Conservation (phyloP, 2,888 invertebrate species). For the Agelastica alni region DNA sequence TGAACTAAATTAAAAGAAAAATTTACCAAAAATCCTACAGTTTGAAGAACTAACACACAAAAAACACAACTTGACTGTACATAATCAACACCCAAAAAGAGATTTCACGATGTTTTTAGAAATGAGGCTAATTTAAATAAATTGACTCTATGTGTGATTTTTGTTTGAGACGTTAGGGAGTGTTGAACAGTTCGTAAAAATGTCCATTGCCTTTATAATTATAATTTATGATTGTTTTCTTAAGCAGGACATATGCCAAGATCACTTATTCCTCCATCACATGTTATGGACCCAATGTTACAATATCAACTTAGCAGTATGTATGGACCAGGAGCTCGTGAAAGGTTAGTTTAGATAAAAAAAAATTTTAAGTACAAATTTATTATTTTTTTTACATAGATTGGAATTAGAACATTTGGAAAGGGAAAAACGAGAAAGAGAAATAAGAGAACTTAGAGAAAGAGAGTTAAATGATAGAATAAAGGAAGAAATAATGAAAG, state of each 20-base stretch:
- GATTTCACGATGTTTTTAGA: too few species aligned
- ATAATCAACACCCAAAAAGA: too few species aligned
- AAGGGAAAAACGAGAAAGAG: constrained; percentile 72
- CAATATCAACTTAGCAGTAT: constrained; percentile 78
- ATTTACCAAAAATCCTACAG: too few species aligned
- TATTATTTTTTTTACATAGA: constrained; percentile 18
- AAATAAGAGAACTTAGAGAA: constrained; percentile 79
- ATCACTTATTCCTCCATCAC: constrained; percentile 60
- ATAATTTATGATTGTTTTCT: too few species aligned
- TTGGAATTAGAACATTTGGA: constrained; percentile 70
- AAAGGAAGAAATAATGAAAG: constrained; percentile 87
- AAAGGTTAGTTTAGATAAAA: constrained; percentile 52
- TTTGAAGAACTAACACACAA: too few species aligned
- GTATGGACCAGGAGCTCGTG: constrained; percentile 68
- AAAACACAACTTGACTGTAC: too few species aligned
- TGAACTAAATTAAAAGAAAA: too few species aligned
- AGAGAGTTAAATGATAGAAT: constrained; percentile 81
- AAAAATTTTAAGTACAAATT: background rate
- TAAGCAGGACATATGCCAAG: constrained; percentile 41
- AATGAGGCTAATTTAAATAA: too few species aligned
- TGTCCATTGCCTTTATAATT: background rate
- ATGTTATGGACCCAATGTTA: constrained; percentile 82
- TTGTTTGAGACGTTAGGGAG: too few species aligned
- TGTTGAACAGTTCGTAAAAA: background rate
- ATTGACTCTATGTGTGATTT: too few species aligned